Evolutionary conservation across 2,113 vertebrate species (phyloP), one percentile per base, ranked within the genome.

Genomic region (Clarias macrocephalus): DNA sequence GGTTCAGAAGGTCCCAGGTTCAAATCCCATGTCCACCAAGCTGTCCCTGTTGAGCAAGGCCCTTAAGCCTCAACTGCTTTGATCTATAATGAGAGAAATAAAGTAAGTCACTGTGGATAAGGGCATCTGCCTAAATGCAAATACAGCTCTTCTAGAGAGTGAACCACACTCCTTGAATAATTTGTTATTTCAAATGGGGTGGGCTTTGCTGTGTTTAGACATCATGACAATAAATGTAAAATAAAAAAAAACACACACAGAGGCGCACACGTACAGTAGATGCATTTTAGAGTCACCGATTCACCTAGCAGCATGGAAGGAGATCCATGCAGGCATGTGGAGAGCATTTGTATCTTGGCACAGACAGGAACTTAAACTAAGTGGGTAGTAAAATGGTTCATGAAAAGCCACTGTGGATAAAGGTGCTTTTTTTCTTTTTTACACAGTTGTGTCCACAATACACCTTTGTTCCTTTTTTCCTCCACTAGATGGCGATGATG

Each of bases 401-500:
- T 30, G 52, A 18, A 72, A 57, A 80, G 54, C 54, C 13, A 77
- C 48, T 28, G 2, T 28, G 25, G 60, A 75, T n/a, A 60, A 54
- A 52, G 16, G 21, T 59, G 19, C 0, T 13, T 62, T 56, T 7
- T 76, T 30, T 30, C 66, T 73, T n/a, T 54, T n/a, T 54, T 4
- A 33, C 56, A 62, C 25, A 62, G 28, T 37, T 79, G 42, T 48
- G 42, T 48, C 30, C 85, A 84, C 65, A 23, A 30, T 76, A 85
- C 90, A 92, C 91, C 91, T 92, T 92, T 92, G 91, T 91, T 91
- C 90, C 83, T 9, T 9, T n/a, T 30, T 12, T 30, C 21, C 42
- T 79, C 90, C 91, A 91, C 90, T 89, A 91, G 91, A 91, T 92
- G 91, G 89, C 88, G 82, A 63, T 89, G 52, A 91, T 82, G 87